Conservation (phyloP, 2,113 vertebrate genomes). For the Saguinus imperator region DNA sequence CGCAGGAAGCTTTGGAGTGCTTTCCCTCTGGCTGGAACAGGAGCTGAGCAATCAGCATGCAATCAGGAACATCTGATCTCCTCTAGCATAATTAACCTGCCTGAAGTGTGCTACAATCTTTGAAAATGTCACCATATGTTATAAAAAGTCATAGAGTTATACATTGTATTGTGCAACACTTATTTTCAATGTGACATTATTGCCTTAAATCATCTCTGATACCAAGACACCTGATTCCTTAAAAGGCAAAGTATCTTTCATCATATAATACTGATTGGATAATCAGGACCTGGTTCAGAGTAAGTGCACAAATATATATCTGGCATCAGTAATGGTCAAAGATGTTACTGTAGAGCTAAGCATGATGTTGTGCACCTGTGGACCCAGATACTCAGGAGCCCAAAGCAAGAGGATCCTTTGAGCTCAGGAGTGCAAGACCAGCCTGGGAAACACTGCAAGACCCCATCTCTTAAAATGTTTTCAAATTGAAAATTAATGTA, state of each 20-base stretch:
- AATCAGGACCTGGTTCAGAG: neutral
- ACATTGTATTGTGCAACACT: neutral
- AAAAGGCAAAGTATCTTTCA: slow-evolving; percentile 16
- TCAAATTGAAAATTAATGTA: too few relatives aligned
- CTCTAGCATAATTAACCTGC: neutral
- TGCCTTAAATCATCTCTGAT: neutral
- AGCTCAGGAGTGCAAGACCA: neutral
- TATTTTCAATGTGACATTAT: neutral
- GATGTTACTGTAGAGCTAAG: neutral
- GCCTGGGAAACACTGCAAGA: neutral
- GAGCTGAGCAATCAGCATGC: neutral
- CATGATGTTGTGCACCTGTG: neutral
- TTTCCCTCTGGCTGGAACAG: neutral
- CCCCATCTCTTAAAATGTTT: neutral
- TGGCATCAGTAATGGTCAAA: neutral
- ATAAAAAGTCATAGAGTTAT: neutral
- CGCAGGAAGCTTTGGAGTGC: neutral
- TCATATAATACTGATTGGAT: neutral
- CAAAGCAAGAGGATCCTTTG: neutral
- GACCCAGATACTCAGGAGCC: neutral
- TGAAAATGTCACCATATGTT: slow-evolving; percentile 41
- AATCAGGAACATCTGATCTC: neutral
- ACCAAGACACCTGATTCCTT: neutral
- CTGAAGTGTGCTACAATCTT: neutral
- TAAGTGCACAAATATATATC: neutral